Conservation (phyloP, 1,140 invertebrate genomes). For the Caenorhabditis briggsae region DNA sequence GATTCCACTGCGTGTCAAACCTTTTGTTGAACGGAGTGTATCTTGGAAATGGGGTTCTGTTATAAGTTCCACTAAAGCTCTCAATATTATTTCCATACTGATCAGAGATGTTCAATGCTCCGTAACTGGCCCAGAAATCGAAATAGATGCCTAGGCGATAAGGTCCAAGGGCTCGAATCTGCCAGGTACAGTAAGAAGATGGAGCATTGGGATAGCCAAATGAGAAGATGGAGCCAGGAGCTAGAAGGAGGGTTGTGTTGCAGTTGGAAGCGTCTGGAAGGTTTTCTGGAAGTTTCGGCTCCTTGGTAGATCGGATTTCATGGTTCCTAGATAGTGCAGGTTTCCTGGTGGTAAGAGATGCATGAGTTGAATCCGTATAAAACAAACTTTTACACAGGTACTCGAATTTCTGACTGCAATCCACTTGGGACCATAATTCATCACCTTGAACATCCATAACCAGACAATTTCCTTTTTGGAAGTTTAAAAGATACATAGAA, state of each 20-base stretch:
- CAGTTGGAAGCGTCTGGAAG: slow-evolving; percentile 3
- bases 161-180: background rate
- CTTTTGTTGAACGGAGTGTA: slow-evolving; percentile 11
- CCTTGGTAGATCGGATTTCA: no score
- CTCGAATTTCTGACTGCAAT: background rate
- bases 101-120: background rate
- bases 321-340: no score
- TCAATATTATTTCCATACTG: background rate
- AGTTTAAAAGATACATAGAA: background rate
- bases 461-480: background rate
- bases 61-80: background rate
- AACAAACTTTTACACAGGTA: background rate
- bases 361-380: background rate
- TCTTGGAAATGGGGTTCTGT: background rate
- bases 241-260: background rate
- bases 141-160: background rate
- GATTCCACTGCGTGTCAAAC: no score
- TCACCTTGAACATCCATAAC: background rate
- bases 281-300: no score
- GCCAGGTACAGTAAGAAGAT: background rate
- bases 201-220: background rate
- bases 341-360: background rate
- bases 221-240: background rate
- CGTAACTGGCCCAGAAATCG: background rate
- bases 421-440: background rate